Conservation (phyloP, 2,888 invertebrate species). For the Pollenia amentaria region DNA sequence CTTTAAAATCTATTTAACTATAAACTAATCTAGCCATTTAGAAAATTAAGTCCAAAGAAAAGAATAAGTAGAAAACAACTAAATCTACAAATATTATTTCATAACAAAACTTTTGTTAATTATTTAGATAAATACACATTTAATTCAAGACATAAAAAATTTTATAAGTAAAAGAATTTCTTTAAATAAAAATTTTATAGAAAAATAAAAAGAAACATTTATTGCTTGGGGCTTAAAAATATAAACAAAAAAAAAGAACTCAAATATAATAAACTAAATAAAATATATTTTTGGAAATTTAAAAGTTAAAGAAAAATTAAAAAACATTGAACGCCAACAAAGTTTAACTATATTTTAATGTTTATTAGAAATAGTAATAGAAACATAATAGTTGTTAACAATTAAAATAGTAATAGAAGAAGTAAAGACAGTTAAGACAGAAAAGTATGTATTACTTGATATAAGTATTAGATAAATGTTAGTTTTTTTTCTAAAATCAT, state of each 20-base stretch:
- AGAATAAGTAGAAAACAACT: constrained; percentile 26
- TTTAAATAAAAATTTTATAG: constrained; percentile 1
- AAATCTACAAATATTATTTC: constrained; percentile 53
- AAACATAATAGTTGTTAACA: constrained; percentile 6
- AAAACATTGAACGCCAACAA: constrained; percentile 74
- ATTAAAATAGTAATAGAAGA: constrained; percentile 5
- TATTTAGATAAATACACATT: constrained; percentile 36
- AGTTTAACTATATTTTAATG: constrained; percentile 68
- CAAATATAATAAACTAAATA: constrained; percentile 13
- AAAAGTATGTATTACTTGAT: constrained; percentile 14
- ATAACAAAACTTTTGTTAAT: constrained; percentile 17
- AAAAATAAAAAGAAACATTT: constrained; percentile 40
- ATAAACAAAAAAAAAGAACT: constrained; percentile 1
- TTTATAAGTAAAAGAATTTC: neutral
- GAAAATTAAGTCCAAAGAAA: constrained; percentile 6
- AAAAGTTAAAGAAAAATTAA: neutral
- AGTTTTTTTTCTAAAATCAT: neutral
- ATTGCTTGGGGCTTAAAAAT: constrained; percentile 69
- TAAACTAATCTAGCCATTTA: constrained; percentile 52
- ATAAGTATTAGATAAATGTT: constrained; percentile 24
- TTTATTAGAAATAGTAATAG: constrained; percentile 36
- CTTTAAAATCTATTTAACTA: neutral
- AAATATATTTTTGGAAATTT: constrained; percentile 15
- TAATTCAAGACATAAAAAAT: constrained; percentile 22
- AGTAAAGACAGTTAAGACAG: constrained; percentile 19